Conservation (phyloP, 1,140 invertebrate genomes). For the Lepidotrigona ventralis region DNA sequence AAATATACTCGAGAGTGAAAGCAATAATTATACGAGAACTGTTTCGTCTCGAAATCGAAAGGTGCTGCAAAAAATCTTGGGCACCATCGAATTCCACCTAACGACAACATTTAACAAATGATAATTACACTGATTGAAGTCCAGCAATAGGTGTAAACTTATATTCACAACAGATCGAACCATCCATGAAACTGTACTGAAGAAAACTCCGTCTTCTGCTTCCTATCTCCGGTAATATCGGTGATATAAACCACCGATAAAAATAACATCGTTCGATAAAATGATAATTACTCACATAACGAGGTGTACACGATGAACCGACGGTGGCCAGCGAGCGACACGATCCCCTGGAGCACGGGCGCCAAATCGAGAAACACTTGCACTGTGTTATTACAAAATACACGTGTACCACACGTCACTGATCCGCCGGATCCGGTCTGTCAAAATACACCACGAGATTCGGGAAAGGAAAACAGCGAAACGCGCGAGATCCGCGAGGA, state of each 20-base stretch:
- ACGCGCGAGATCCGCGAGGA: not conserved
- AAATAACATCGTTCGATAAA: not conserved
- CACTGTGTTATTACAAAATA: conserved; percentile 32
- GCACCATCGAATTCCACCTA: too few relatives aligned
- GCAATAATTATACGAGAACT: too few relatives aligned
- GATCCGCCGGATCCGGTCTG: conserved; percentile 12
- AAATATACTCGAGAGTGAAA: too few relatives aligned
- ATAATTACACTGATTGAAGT: too few relatives aligned
- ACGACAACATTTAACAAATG: too few relatives aligned
- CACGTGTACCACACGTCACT: conserved; percentile 50
- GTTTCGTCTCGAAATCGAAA: too few relatives aligned
- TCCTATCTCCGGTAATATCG: not conserved
- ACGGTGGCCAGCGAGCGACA: conserved; percentile 10
- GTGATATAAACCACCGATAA: not conserved
- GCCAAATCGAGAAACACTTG: conserved; percentile 32
- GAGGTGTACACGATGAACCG: conserved; percentile 37
- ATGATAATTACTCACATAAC: conserved; percentile 47
- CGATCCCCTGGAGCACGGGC: conserved; percentile 12
- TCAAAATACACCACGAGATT: conserved; percentile 12
- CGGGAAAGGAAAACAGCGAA: not conserved
- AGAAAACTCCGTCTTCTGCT: too few relatives aligned
- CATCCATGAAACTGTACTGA: too few relatives aligned
- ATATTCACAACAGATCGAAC: too few relatives aligned
- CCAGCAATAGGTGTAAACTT: too few relatives aligned
- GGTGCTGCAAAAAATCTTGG: too few relatives aligned